phyloP scores from a whole-genome alignment of 1,140 invertebrate genomes.

The Ectropis grisescens region DNA sequence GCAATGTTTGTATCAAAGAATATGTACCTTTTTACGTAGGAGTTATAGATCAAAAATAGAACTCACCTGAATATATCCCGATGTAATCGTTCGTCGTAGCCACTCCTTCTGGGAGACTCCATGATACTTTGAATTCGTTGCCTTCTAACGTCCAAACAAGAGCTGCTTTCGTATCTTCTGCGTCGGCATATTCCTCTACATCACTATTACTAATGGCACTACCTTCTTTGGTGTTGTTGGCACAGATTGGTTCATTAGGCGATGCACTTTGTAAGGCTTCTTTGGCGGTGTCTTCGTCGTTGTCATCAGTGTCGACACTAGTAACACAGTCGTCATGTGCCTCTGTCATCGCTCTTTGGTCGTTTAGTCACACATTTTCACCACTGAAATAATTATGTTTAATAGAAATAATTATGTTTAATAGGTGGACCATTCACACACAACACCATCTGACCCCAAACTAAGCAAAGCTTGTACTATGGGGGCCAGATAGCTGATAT shows the following conservation, averaged over 20 bases:
- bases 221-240: slow-evolving; percentile 20
- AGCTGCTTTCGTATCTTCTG: slow-evolving; percentile 19
- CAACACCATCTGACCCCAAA: too few relatives aligned
- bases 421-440: too few relatives aligned
- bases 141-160: slow-evolving; percentile 29
- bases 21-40: too few relatives aligned
- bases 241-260: slow-evolving; percentile 22
- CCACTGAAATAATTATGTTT: too few relatives aligned
- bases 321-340: slow-evolving; percentile 41
- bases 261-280: slow-evolving; percentile 11
- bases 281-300: slow-evolving; percentile 11
- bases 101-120: slow-evolving; percentile 34
- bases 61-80: slow-evolving; percentile 51
- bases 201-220: slow-evolving; percentile 28
- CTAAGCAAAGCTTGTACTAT: too few relatives aligned
- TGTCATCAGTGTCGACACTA: slow-evolving; percentile 25
- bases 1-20: too few relatives aligned
- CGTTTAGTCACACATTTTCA: slow-evolving; percentile 26
- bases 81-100: slow-evolving; percentile 41
- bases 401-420: too few relatives aligned
- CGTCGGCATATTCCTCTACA: slow-evolving; percentile 24
- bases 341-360: slow-evolving; percentile 51
- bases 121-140: slow-evolving; percentile 28
- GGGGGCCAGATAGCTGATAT: too few relatives aligned
- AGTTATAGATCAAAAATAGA: too few relatives aligned